Conservation (phyloP, 2,888 invertebrate genomes). For the Mythimna albipuncta region DNA sequence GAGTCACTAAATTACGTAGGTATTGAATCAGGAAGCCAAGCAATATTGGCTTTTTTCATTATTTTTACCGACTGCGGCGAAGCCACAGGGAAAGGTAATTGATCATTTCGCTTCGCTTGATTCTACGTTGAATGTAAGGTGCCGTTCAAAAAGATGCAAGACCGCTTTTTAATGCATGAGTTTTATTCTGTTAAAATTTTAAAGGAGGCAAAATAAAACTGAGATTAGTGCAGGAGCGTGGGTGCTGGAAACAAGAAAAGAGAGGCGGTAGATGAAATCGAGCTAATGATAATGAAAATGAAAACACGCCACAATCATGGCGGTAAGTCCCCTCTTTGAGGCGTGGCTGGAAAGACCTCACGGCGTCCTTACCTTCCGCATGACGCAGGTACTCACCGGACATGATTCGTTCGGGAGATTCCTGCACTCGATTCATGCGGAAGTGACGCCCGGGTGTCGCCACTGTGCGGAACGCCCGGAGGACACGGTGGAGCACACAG, state of each 20-base stretch:
- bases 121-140: constrained; percentile 1
- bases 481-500: too few species aligned
- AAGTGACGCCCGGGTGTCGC: too few species aligned
- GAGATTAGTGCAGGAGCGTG: not conserved
- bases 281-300: not conserved
- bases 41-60: not conserved
- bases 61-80: not conserved
- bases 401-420: too few species aligned
- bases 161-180: not conserved
- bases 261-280: not conserved
- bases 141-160: not conserved
- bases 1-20: not conserved
- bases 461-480: too few species aligned
- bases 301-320: too few species aligned
- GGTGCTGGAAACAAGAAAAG: not conserved
- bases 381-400: too few species aligned
- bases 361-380: too few species aligned
- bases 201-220: not conserved
- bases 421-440: too few species aligned
- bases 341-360: too few species aligned
- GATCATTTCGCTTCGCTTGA: not conserved
- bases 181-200: not conserved
- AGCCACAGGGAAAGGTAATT: not conserved
- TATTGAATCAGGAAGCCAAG: not conserved
- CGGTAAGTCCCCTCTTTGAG: too few species aligned